A percentile compares a stretch with the other conserved stretches of the same genome.
Evolutionary conservation across 2,797 vertebrate genomes (phyloP).

Genomic region (Sebastiscus tertius): DNA sequence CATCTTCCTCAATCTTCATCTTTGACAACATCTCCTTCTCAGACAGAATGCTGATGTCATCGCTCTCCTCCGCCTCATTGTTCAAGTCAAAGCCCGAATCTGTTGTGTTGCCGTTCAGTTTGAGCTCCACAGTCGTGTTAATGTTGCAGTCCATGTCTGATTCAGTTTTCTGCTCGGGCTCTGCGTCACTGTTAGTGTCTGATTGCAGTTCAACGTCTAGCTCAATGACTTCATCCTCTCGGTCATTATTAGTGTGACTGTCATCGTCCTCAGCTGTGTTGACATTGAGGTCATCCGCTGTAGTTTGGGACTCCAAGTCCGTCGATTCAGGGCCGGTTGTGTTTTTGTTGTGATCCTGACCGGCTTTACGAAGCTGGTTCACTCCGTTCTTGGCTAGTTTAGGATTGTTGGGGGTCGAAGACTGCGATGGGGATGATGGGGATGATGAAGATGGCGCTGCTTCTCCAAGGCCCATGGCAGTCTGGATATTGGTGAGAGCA

Average conservation of each 20-base stretch:
- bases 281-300: slow-evolving; percentile 58
- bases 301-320: slow-evolving; percentile 39
- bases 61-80: slow-evolving; percentile 77
- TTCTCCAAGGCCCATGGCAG: slow-evolving; percentile 94
- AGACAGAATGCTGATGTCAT: slow-evolving; percentile 85
- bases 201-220: slow-evolving; percentile 31
- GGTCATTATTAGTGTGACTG: slow-evolving; percentile 64
- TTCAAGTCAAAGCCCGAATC: slow-evolving; percentile 77
- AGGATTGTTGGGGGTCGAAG: slow-evolving; percentile 85
- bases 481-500: slow-evolving; percentile 93
- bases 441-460: slow-evolving; percentile 70
- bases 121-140: slow-evolving; percentile 40
- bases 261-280: slow-evolving; percentile 49
- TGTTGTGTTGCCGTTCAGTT: slow-evolving; percentile 54
- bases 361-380: slow-evolving; percentile 95
- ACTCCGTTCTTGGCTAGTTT: slow-evolving; percentile 96
- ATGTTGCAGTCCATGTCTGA: slow-evolving; percentile 60
- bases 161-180: slow-evolving; percentile 78
- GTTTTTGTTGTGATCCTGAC: slow-evolving; percentile 94
- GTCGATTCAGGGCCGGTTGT: slow-evolving; percentile 58
- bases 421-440: slow-evolving; percentile 73
- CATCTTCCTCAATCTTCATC: slow-evolving; percentile 73
- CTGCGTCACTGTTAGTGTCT: slow-evolving; percentile 9
- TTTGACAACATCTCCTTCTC: slow-evolving; percentile 76
- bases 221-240: slow-evolving; percentile 80